These are phyloP conservation scores for Capreolus pygargus DNA, from an alignment of 2,113 vertebrate genomes.

Conservation along the genomic window DNA sequence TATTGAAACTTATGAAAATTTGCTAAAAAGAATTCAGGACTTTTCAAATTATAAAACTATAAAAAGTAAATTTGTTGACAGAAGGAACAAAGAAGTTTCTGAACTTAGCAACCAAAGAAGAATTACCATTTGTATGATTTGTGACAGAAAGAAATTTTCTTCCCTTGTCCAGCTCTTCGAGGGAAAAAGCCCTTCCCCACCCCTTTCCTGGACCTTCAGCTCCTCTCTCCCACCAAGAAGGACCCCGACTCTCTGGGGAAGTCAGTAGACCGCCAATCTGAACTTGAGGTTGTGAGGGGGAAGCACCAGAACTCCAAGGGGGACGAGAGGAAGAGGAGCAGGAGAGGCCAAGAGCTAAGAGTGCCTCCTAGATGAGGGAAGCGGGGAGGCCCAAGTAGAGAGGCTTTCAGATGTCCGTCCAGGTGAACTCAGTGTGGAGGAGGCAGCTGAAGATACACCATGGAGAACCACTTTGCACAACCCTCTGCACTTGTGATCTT, in stretches of 20 bases:
- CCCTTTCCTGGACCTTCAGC: not conserved
- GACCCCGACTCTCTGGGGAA: not conserved
- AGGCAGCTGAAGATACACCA: not conserved
- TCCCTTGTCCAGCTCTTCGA: not conserved
- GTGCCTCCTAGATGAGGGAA: not conserved
- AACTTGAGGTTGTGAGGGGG: not conserved
- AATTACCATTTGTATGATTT: not conserved
- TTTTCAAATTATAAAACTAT: not conserved
- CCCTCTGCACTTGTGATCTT: not conserved
- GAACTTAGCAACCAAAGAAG: not conserved
- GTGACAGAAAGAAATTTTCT: not conserved
- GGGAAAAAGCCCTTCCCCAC: not conserved
- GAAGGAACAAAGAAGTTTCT: slow-evolving; percentile 12
- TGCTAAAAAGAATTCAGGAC: not conserved
- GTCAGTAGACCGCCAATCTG: not conserved
- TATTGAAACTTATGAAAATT: not conserved
- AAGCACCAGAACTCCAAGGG: not conserved
- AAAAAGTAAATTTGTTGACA: slow-evolving; percentile 3
- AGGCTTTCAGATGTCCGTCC: not conserved
- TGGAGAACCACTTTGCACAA: not conserved
- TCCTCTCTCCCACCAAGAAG: not conserved
- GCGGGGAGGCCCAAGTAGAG: not conserved
- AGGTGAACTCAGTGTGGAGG: not conserved
- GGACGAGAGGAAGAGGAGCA: not conserved
- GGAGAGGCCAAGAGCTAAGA: not conserved